Base-by-base conservation (phyloP, 2,888 invertebrate species). In the Eudemis profundana region DNA sequence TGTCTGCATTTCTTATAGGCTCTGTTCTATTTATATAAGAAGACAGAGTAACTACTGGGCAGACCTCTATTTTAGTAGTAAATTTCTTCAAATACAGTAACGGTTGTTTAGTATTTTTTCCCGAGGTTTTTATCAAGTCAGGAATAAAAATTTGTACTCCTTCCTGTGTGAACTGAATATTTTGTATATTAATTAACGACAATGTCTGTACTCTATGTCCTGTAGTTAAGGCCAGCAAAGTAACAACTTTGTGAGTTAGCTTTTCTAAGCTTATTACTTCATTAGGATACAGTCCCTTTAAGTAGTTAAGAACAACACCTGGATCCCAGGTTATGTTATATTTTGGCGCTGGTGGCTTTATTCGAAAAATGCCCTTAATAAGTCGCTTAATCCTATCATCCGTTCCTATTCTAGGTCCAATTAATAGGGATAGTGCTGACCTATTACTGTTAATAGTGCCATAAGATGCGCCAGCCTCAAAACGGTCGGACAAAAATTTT, bases 71-170 rank as follows among this genome's bases (percentile, higher is more conserved):
- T 1, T 19, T 44, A 17, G 3, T 44, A 8, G 3, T 8, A 1
- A 19, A 17, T 44, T 33, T 7, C 33, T 46, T 61, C 42, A 67
- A 50, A 10, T 19, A 50, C 4, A 66, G 66, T 61, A 67, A 67
- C 53, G 49, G 51, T 56, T 69, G 38, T 38, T 38, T 38, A 38
- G 14, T 38, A 5, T 14, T 38, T 38, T 38, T 38, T n/a, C 38
- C 38, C 5, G 38, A 38, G 7, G 38, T 38, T 38, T 38, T 38
- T 1, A 38, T 38, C 14, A 38, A 4, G 14, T 38, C 38, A 14
- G 38, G 38, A 14, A 38, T 38, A 38, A 14, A 38, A 14, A 38
- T 38, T 38, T 38, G 14, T 2, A 36, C 33, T 10, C 5, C 12
- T 5, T 38, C 38, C 2, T 38, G 3, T 2, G 14, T 38, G 5